Conservation (phyloP, 2,888 invertebrate genomes). For the Microctonus hyperodae region DNA sequence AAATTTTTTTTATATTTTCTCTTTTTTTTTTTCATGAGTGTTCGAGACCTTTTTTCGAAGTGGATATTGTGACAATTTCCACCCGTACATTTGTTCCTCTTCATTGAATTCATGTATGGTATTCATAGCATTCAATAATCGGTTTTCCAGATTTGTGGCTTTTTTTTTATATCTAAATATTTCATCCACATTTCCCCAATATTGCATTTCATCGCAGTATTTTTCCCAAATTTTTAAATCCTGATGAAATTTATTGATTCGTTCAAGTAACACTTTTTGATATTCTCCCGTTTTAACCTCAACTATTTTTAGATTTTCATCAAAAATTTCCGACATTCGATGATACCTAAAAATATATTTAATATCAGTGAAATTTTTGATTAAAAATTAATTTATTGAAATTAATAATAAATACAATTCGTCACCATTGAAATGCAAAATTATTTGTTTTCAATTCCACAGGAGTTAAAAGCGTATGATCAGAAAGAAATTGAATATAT, state of each 20-base stretch:
- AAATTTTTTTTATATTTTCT: no score
- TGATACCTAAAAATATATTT: slow-evolving; percentile 65
- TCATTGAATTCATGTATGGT: slow-evolving; percentile 89
- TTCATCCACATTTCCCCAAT: slow-evolving; percentile 86
- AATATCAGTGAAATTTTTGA: neutral
- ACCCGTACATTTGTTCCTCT: slow-evolving; percentile 88
- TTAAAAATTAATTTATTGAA: neutral
- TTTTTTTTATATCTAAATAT: slow-evolving; percentile 83
- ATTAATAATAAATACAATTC: neutral
- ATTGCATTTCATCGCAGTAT: slow-evolving; percentile 85
- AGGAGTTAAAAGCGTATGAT: slow-evolving; percentile 80
- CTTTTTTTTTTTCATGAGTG: neutral
- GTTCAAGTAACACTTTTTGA: slow-evolving; percentile 79
- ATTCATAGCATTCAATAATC: slow-evolving; percentile 74
- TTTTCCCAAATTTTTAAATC: slow-evolving; percentile 81
- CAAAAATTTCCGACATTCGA: slow-evolving; percentile 80
- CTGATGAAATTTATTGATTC: slow-evolving; percentile 82
- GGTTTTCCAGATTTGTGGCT: slow-evolving; percentile 78
- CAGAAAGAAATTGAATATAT: slow-evolving; percentile 84
- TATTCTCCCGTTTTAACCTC: slow-evolving; percentile 86
- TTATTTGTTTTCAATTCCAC: slow-evolving; percentile 90
- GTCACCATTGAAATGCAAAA: slow-evolving; percentile 82
- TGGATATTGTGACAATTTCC: slow-evolving; percentile 89
- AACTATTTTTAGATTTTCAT: slow-evolving; percentile 81
- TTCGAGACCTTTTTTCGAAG: slow-evolving; percentile 71